Evolutionary conservation across 2,888 invertebrate species (phyloP), one percentile per base, ranked within the genome.

Genomic region (Harpagoxenus sublaevis): DNA sequence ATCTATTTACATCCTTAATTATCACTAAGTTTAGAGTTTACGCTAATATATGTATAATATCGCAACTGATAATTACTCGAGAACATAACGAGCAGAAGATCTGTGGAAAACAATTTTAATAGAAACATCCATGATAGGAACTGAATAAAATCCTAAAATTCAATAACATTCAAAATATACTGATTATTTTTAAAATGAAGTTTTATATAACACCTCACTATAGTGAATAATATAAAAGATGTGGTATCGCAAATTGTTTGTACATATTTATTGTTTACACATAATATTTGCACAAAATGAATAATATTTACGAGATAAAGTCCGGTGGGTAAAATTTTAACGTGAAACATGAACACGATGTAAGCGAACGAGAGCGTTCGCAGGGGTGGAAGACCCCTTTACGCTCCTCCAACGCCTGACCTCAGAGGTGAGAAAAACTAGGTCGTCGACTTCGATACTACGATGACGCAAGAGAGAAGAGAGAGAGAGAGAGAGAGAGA

Each of bases 391-490:
- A 12, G 73, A 81, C 60, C 79, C n/a, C 73, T 62, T 48, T 60
- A 31, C 55, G 28, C 55, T 75, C 31, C 42, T 35, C 55, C 51
- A 51, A 68, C 15, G n/a, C 18, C 35, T 66, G 82, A 53, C 57
- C 74, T 51, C 82, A 35, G 78, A 66, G 57, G 78, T 63, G 77
- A 42, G 57, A 73, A 75, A 65, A 88, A 86, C 79, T 85, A 68
- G 86, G 84, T 78, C 84, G 84, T 86, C 81, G 63, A 66, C 70
- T 51, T 55, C 71, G 87, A 83, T 79, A 84, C 57, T 28, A 57
- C n/a, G 75, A 63, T 83, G 86, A 87, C 84, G 87, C 70, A 77
- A 84, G 84, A 74, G 48, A 35, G 35, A 70, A n/a, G 66, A 48
- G 48, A 48, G 66, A 68, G 48, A 28, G 23, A 66, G 45, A 45